Evolutionary conservation across 2,888 invertebrate species (phyloP), one percentile per base, ranked within the genome.

Genomic region (Drosophila basisetae): DNA sequence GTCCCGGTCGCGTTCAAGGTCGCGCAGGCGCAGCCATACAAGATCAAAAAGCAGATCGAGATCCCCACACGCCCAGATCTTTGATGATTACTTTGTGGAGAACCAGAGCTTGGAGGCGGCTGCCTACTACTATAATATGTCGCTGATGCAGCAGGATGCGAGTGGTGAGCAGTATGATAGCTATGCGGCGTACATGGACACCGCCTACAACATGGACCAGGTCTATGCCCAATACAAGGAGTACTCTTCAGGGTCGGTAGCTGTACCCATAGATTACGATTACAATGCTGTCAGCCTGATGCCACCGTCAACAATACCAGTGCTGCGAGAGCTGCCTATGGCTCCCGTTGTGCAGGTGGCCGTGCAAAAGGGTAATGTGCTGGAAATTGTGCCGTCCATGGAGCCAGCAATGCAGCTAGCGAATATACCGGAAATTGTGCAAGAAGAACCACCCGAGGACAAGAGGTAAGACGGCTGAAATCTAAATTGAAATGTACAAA

Each of bases 301-400:
- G 35, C 64, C 71, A 3, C 43, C 75, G 2, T 33, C 72, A 2
- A 28, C 65, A 7, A 43, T 41, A 60, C 62, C 66, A 33, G 86
- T 91, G 33, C 80, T 92, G 9, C 89, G 91, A n/a, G 92, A 92
- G 61, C 63, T 92, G 11, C 90, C 92, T 3, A 92, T 89, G 73
- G 91, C 90, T 0, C 68, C 91, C 0, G 82, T 89, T 58, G 73
- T 78, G 7, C 75, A 90, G 2, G 81, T 93, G 22, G 93, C 92
- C 0, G 93, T 93, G 3, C 93, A 93, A 64, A 93, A 93, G 49
- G 93, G 93, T 1, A 93, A 93, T 68, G 93, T 93, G 1, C 76
- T 93, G 22, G 93, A 93, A 76, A 93, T 93, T 30, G 92, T 93
- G 25, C 93, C 93, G 28, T 84, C 84, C 5, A 56, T 70, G 64